These are phyloP conservation scores for Rhadinocentrus ornatus DNA, from an alignment of 2,797 vertebrate species.

Conservation along the genomic window DNA sequence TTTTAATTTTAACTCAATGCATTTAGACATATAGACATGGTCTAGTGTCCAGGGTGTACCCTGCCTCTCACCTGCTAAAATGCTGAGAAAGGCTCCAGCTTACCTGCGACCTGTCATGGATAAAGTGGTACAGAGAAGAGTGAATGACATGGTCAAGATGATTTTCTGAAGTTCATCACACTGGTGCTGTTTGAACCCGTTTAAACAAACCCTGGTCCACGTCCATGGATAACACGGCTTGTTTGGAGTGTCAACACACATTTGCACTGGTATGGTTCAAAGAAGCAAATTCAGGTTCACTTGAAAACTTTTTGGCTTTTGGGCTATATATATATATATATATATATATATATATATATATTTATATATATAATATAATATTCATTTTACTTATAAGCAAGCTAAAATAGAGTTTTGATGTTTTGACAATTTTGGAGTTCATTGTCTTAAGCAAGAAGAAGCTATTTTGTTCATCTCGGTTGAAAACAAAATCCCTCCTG, in stretches of 20 bases:
- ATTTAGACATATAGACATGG: neutral
- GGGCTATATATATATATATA: neutral
- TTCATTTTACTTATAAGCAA: too few species aligned
- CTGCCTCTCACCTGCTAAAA: too few species aligned
- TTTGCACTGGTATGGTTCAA: neutral
- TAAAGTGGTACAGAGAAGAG: too few species aligned
- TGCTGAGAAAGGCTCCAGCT: too few species aligned
- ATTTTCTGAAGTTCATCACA: neutral
- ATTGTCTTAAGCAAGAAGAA: neutral
- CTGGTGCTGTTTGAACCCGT: too few species aligned
- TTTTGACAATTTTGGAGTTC: neutral
- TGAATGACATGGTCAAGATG: too few species aligned
- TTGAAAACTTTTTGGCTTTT: neutral
- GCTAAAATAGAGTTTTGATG: slow-evolving; percentile 9
- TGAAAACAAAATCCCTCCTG: neutral
- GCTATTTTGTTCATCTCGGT: neutral
- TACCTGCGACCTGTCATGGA: too few species aligned
- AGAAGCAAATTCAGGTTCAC: neutral
- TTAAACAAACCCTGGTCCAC: neutral
- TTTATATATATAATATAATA: neutral
- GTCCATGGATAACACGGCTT: too few species aligned
- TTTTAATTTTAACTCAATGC: too few species aligned
- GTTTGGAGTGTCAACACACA: neutral
- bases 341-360: neutral
- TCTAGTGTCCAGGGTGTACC: too few species aligned